Conservation (phyloP, 2,797 vertebrate species). For the Thripadectes ignobilis region DNA sequence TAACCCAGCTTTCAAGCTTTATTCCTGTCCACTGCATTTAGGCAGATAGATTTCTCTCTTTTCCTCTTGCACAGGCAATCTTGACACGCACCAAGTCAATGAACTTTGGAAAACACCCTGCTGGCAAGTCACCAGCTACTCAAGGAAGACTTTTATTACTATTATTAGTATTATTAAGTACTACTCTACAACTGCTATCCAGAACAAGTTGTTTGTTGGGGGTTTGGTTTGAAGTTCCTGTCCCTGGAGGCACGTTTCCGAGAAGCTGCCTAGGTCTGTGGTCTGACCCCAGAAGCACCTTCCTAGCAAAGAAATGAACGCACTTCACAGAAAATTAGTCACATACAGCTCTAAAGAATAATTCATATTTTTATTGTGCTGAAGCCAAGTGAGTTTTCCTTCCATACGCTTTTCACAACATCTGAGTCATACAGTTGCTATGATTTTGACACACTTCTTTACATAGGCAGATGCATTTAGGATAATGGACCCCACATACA, state of each 20-base stretch:
- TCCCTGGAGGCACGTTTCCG: slow-evolving; percentile 7
- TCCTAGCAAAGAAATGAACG: neutral
- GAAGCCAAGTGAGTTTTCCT: slow-evolving; percentile 24
- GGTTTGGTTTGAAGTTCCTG: neutral
- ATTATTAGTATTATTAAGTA: slow-evolving; percentile 29
- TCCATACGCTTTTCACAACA: neutral
- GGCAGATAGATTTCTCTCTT: neutral
- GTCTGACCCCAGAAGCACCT: slow-evolving; percentile 17
- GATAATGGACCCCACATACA: neutral
- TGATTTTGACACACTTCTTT: neutral
- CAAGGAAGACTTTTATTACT: slow-evolving; percentile 30
- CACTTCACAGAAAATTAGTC: neutral
- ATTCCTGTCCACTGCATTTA: neutral
- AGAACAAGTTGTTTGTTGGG: slow-evolving; percentile 22
- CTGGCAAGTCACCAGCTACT: slow-evolving; percentile 26
- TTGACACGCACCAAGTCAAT: neutral
- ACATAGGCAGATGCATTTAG: neutral
- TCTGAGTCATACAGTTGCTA: neutral
- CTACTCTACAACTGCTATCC: neutral
- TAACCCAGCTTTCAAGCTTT: neutral
- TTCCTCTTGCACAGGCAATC: neutral
- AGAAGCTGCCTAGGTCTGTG: slow-evolving; percentile 47
- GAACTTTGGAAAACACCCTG: neutral
- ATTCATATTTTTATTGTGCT: neutral
- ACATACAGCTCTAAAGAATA: neutral